Conservation (phyloP, 2,888 invertebrate species). For the Caenorhabditis doughertyi region DNA sequence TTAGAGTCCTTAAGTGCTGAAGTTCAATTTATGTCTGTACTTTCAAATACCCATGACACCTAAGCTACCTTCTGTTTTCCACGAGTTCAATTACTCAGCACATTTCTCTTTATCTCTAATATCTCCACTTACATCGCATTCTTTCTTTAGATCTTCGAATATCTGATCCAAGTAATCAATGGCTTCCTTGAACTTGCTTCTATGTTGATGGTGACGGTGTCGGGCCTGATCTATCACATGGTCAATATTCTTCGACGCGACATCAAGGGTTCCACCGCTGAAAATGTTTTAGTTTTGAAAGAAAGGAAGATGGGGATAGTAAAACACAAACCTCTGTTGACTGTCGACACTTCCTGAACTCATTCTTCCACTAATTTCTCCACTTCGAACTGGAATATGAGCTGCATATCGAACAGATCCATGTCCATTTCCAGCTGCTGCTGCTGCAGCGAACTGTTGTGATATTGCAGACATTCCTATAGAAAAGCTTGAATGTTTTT, state of each 20-base stretch:
- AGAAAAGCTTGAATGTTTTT: not conserved
- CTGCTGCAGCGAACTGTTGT: constrained; percentile 72
- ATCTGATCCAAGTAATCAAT: constrained; percentile 82
- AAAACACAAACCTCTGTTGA: constrained; percentile 64
- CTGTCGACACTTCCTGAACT: constrained; percentile 72
- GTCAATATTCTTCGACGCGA: constrained; percentile 79
- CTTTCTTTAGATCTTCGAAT: constrained; percentile 81
- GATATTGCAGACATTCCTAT: constrained; percentile 65
- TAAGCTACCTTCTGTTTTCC: constrained; percentile 26
- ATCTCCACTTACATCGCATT: constrained; percentile 70
- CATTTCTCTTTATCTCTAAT: constrained; percentile 7
- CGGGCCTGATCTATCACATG: constrained; percentile 81
- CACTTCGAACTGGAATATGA: constrained; percentile 77
- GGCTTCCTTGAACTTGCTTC: constrained; percentile 82
- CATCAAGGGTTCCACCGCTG: constrained; percentile 76
- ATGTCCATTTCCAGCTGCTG: constrained; percentile 69
- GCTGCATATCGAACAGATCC: constrained; percentile 77
- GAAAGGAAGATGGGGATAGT: no score
- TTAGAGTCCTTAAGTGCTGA: constrained; percentile 20
- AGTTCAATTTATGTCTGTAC: constrained; percentile 15
- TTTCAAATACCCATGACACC: constrained; percentile 40
- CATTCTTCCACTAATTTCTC: constrained; percentile 67
- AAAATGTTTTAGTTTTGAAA: constrained; percentile 8
- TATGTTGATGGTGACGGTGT: constrained; percentile 74
- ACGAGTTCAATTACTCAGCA: constrained; percentile 26